Percentiles rank a stretch among this genome's conserved stretches.
Conservation (phyloP, 1,140 invertebrate species). For the Scaptomyza pallida region DNA sequence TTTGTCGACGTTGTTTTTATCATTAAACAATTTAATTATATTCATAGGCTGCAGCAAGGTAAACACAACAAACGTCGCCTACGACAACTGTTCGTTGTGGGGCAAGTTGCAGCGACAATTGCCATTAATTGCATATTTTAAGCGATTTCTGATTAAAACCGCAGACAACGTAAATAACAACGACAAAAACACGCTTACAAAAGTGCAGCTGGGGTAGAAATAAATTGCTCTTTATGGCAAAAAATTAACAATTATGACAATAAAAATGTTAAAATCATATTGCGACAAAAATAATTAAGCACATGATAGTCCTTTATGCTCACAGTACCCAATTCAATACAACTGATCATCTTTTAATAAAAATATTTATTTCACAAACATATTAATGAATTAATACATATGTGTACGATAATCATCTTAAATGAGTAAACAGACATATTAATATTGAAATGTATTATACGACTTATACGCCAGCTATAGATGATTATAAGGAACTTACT, state of each 20-base stretch:
- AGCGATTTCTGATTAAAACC: slow-evolving; percentile 69
- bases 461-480: no score
- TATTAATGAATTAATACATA: no score
- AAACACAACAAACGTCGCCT: slow-evolving; percentile 50
- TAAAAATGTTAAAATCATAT: slow-evolving; percentile 65
- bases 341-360: no score
- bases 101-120: slow-evolving; percentile 62
- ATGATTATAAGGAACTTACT: no score
- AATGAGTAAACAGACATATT: no score
- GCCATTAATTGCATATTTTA: slow-evolving; percentile 75
- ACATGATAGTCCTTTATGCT: slow-evolving; percentile 17
- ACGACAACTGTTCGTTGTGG: slow-evolving; percentile 22
- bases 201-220: slow-evolving; percentile 22
- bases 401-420: no score
- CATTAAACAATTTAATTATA: slow-evolving; percentile 72
- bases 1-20: slow-evolving; percentile 45
- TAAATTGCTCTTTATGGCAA: slow-evolving; percentile 65
- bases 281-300: slow-evolving; percentile 66
- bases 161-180: slow-evolving; percentile 65
- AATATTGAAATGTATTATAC: no score
- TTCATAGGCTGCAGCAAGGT: slow-evolving; percentile 54
- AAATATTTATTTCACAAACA: no score
- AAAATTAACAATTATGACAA: slow-evolving; percentile 71
- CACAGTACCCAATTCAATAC: slow-evolving; percentile 18
- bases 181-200: slow-evolving; percentile 25